Percentiles rank a stretch among this genome's conserved stretches.
Evolutionary conservation across 2,113 vertebrate genomes (phyloP).

Genomic region (Columba livia): DNA sequence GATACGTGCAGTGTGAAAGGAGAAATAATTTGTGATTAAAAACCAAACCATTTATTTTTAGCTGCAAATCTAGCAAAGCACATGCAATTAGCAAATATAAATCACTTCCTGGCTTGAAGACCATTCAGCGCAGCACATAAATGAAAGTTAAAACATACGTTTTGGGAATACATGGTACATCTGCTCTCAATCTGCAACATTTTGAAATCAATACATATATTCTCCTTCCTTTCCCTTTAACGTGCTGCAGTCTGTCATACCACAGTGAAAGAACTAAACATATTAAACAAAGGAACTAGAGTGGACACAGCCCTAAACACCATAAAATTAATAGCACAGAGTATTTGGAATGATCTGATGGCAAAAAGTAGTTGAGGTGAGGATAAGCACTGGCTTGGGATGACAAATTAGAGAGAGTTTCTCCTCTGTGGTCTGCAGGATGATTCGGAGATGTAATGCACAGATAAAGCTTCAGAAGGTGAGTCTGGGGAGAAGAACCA

Average conservation of each 20-base stretch:
- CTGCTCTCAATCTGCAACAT: constrained; percentile 76
- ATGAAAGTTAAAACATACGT: constrained; percentile 64
- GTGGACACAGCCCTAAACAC: neutral
- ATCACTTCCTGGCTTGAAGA: constrained; percentile 66
- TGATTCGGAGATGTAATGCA: neutral
- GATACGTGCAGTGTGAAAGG: neutral
- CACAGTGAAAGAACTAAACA: constrained; percentile 33
- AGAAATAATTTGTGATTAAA: constrained; percentile 46
- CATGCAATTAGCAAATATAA: constrained; percentile 67
- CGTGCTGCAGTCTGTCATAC: constrained; percentile 33
- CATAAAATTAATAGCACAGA: neutral
- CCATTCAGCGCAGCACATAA: constrained; percentile 53
- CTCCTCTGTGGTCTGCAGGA: neutral
- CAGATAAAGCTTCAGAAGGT: neutral
- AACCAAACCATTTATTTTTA: constrained; percentile 69
- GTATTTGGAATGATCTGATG: neutral
- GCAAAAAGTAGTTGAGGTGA: neutral
- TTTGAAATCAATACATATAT: constrained; percentile 71
- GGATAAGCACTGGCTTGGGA: neutral
- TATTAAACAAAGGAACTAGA: constrained; percentile 11
- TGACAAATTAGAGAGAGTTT: neutral
- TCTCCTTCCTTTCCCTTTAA: constrained; percentile 63
- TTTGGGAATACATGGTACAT: constrained; percentile 58
- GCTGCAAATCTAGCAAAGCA: constrained; percentile 57
- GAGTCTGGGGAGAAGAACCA: neutral